A percentile compares a stretch with the other conserved stretches of the same genome.
phyloP scores from a whole-genome alignment of 1,140 invertebrate genomes.

The Chrysoperla carnea region DNA sequence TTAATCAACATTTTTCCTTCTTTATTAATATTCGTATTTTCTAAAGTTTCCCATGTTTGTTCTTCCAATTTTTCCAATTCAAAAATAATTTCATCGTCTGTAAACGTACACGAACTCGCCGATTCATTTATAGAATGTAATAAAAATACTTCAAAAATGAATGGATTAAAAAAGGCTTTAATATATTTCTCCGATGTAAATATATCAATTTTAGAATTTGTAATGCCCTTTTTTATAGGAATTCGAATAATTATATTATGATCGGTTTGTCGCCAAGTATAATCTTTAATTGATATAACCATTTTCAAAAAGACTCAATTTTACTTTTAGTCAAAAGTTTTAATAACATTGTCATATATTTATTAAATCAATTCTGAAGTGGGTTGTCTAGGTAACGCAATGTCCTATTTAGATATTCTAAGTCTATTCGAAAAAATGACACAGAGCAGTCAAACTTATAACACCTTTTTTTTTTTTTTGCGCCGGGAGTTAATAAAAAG shows the following conservation, averaged over 20 bases:
- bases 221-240: slow-evolving; percentile 27
- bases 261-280: slow-evolving; percentile 43
- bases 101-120: slow-evolving; percentile 35
- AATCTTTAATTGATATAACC: slow-evolving; percentile 54
- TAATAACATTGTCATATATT: no score
- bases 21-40: slow-evolving; percentile 27
- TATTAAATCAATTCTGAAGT: no score
- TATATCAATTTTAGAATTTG: slow-evolving; percentile 34
- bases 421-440: no score
- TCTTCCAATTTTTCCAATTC: slow-evolving; percentile 35
- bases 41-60: slow-evolving; percentile 34
- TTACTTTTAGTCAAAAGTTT: no score
- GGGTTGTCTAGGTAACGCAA: no score
- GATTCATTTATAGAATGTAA: slow-evolving; percentile 31
- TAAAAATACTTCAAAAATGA: slow-evolving; percentile 46
- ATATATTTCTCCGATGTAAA: slow-evolving; percentile 42
- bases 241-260: slow-evolving; percentile 33
- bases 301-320: slow-evolving; percentile 31
- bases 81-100: slow-evolving; percentile 33
- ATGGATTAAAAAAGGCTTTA: slow-evolving; percentile 45
- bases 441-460: no score
- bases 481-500: no score
- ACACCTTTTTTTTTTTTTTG: no score
- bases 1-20: slow-evolving; percentile 32
- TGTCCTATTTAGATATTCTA: no score